phyloP scores from a whole-genome alignment of 2,797 vertebrate species.

The Enteromius anoplus region DNA sequence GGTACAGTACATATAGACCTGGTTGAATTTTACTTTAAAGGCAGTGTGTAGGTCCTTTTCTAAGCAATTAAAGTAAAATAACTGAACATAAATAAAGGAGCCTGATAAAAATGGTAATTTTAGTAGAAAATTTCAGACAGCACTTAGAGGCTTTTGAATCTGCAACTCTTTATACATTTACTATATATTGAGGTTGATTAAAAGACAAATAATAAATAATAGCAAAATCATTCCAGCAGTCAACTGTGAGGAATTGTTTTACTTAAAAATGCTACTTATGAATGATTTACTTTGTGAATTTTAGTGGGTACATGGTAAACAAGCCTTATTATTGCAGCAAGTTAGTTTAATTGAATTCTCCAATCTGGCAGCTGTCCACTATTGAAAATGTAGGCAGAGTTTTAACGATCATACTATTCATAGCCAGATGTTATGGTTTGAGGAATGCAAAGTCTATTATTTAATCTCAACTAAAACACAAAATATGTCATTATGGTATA shows the following conservation, averaged over 20 bases:
- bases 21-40: too few relatives aligned
- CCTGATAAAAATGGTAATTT: too few relatives aligned
- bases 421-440: background rate
- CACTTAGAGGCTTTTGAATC: too few relatives aligned
- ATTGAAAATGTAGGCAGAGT: background rate
- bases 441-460: background rate
- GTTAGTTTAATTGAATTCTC: background rate
- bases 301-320: slow-evolving; percentile 2
- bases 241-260: slow-evolving; percentile 6
- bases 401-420: background rate
- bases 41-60: too few relatives aligned
- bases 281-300: background rate
- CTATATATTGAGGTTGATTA: background rate
- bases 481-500: slow-evolving; percentile 1
- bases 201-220: background rate
- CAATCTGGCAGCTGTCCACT: background rate
- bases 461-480: background rate
- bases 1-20: too few relatives aligned
- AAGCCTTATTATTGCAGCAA: background rate
- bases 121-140: too few relatives aligned
- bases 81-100: too few relatives aligned
- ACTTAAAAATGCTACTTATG: slow-evolving; percentile 19
- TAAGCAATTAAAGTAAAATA: too few relatives aligned
- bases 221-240: background rate
- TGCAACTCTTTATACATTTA: background rate